Evolutionary conservation across 2,888 invertebrate genomes (phyloP), one percentile per base, ranked within the genome.

Genomic region (Meteorus cinctellus): DNA sequence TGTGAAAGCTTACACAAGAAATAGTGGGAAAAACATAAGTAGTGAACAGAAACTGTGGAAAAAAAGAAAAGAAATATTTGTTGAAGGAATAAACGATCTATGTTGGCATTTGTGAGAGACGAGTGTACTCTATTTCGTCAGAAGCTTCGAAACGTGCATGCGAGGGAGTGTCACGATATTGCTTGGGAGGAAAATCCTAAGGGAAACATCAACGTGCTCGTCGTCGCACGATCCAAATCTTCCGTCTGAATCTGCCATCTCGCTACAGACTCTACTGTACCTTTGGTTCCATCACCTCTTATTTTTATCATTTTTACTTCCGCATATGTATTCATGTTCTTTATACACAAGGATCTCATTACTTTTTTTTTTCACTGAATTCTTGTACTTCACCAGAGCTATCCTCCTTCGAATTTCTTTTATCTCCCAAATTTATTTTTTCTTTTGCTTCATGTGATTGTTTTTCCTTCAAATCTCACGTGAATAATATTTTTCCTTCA

Each of bases 131-230:
- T 31, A 24, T 24, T 29, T 69, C 63, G 66, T 12, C 55, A 16
- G 70, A 62, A 60, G 55, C 29, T 4, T 59, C 55, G 1, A 24
- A 55, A 63, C 55, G 66, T 29, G 72, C 74, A 72, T 77, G 27
- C n/a, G 19, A n/a, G 19, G 19, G 55, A 34, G 72, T 72, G 75
- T 62, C 72, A 71, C 69, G 66, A 77, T 77, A 74, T 74, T 66
- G 75, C 36, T 67, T 27, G 51, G 63, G 36, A 55, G 63, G 75
- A 67, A 69, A 76, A 65, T 79, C 79, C 67, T 73, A 4, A 10
- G 79, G 78, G 78, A 65, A 45, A 55, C 59, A 74, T 74, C 59
- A 60, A 72, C 60, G 41, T 62, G 55, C 45, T 65, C 62, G 29
- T 65, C 62, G 16, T 29, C 62, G 12, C 62, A 62, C 62, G 62